A percentile compares a stretch with the other conserved stretches of the same genome.
phyloP scores from a whole-genome alignment of 2,888 invertebrate species.

The Ophioninae sp. region DNA sequence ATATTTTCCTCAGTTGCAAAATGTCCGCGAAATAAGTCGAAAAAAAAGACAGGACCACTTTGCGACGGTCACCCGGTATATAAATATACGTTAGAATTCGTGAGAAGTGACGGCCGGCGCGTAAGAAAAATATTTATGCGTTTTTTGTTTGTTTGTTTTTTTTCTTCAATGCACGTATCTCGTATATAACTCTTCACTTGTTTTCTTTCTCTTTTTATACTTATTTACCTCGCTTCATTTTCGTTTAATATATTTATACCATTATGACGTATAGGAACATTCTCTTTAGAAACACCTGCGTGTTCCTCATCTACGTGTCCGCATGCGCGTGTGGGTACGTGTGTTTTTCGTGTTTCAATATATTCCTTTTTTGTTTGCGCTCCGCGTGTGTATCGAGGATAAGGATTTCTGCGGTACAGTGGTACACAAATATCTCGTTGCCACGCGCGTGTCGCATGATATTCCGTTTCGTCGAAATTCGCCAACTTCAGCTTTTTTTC shows the following conservation, averaged over 20 bases:
- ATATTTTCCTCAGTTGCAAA: background rate
- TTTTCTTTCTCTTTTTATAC: constrained; percentile 33
- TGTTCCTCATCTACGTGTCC: constrained; percentile 47
- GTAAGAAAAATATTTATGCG: constrained; percentile 63
- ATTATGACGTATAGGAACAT: constrained; percentile 64
- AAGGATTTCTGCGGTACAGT: constrained; percentile 24
- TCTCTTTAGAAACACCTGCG: constrained; percentile 66
- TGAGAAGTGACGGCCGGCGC: constrained; percentile 62
- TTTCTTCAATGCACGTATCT: constrained; percentile 59
- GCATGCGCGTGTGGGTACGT: background rate
- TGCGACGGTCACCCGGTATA: background rate
- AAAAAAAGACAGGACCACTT: background rate
- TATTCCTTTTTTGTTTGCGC: background rate
- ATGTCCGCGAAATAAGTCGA: background rate
- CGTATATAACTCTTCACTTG: constrained; percentile 49
- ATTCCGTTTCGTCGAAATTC: background rate
- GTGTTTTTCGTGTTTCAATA: constrained; percentile 9
- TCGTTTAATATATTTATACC: constrained; percentile 56
- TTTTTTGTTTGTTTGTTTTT: constrained; percentile 13
- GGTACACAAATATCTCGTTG: background rate
- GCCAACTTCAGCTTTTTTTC: background rate
- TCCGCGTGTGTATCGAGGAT: constrained; percentile 5
- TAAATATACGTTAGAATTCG: constrained; percentile 48
- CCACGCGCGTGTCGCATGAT: background rate
- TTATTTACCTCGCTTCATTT: constrained; percentile 12